Base-by-base conservation (phyloP, 1,140 invertebrate species). In the Philaenus spumarius region DNA sequence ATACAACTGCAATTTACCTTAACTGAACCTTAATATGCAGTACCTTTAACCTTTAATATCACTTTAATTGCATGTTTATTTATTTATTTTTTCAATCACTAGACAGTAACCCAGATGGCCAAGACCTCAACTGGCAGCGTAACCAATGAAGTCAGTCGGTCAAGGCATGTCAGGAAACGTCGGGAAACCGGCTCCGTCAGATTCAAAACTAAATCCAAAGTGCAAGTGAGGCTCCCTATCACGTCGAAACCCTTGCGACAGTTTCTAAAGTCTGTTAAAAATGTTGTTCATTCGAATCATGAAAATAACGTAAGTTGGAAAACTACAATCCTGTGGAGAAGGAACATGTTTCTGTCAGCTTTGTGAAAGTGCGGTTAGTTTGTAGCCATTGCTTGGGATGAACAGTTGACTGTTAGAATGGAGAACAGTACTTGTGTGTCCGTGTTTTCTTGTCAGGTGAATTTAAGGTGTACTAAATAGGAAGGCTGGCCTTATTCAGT, bases 141-240 rank as follows among this genome's bases (percentile, higher is more conserved):
- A 9, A 4, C 26, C 26, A 30, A 30, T 9, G 26, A 30, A 30
- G 26, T 30, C 9, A 30, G 26, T 30, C 19, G 50, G 22, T 26
- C 50, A 7, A 53, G 37, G 35, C 23, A 53, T 20, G 14, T 53
- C n/a, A 14, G 50, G 2, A 53, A 53, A 17, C 50, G 50, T 2
- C 26, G 26, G 9, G 26, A 30, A 30, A 30, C 3, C 9, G 37
- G 50, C 34, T 53, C 50, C 6, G 19, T 53, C 15, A 37, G 23
- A 19, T 53, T 53, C 50, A 53, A 53, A 26, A 53, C 50, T 22
- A 53, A 53, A 20, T 22, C n/a, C 15, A 53, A 53, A 39, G 26
- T 30, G 9, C 15, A 37, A 35, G 34, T 17, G 30, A 22, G 50
- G 17, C 7, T 20, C 22, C 45, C 45, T 23, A 53, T 53, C 30